These are phyloP conservation scores for Sinocyclocheilus anophthalmus DNA, from an alignment of 2,113 vertebrate genomes.

Conservation along the genomic window DNA sequence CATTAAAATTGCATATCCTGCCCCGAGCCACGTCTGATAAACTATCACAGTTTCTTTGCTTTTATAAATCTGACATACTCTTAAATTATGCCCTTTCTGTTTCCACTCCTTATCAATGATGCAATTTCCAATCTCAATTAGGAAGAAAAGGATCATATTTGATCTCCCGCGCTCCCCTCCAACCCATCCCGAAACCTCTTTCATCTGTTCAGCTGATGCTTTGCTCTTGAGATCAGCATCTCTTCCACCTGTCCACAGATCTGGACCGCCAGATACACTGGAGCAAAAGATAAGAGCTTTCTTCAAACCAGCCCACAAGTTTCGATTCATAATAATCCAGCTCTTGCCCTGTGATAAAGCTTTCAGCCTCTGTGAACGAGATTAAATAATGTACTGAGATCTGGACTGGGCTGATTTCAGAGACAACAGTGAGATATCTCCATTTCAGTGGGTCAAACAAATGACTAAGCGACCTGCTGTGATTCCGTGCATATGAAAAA, in stretches of 20 bases:
- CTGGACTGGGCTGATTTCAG: background rate
- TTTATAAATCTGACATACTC: constrained; percentile 57
- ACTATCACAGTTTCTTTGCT: constrained; percentile 53
- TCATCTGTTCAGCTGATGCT: background rate
- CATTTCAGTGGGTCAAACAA: background rate
- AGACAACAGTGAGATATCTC: background rate
- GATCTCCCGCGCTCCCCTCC: background rate
- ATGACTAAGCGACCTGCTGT: background rate
- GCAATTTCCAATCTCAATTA: constrained; percentile 42
- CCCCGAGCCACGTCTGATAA: constrained; percentile 53
- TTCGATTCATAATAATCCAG: constrained; percentile 9
- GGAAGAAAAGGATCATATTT: constrained; percentile 35
- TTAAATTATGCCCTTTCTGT: constrained; percentile 48
- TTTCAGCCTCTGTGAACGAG: background rate
- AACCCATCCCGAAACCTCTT: background rate
- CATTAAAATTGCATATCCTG: constrained; percentile 58
- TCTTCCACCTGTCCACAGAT: constrained; percentile 8
- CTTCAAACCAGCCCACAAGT: background rate
- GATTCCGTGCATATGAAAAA: background rate
- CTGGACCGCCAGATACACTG: constrained; percentile 21
- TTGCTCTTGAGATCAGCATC: background rate
- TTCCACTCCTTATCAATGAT: constrained; percentile 36
- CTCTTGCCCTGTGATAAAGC: constrained; percentile 31
- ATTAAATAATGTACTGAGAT: constrained; percentile 18
- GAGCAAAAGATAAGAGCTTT: constrained; percentile 27